Base-by-base conservation (phyloP, 2,113 vertebrate genomes). In the Oenanthe melanoleuca region DNA sequence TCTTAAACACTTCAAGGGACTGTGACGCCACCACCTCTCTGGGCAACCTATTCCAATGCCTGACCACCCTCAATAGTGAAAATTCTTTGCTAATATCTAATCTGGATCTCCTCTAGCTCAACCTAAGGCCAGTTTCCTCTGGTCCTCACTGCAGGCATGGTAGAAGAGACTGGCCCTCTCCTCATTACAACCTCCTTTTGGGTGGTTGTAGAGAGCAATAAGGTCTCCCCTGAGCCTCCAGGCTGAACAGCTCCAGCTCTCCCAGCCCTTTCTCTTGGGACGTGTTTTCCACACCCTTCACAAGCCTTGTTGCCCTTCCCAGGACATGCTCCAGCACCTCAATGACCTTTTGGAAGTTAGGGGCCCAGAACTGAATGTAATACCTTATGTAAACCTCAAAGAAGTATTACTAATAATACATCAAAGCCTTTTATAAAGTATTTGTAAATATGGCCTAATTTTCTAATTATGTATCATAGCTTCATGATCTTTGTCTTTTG, bases 141-240 rank as follows among this genome's bases (percentile, higher is more conserved):
- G 20, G 5, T 73, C 8, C 60, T 80, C 23, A 28, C 52, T 38
- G 28, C 10, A 73, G 67, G 10, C 23, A 37, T 8, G 11, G 37
- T 26, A 33, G 34, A 37, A 72, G 73, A 72, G 34, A 15, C 12
- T 9, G 9, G 4, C 5, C 4, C 23, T 21, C 29, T 50, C 61
- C 49, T 49, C 49, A 17, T 3, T 16, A 19, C 12, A 42, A 0
- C 3, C 5, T 59, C 20, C 20, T 72, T 72, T 56, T 1, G 1
- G 14, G 18, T 22, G 44, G 2, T 13, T 65, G 18, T 18, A 16
- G 20, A 24, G 15, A 29, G 20, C 12, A 29, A 3, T 56, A 29
- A n/a, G 8, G 24, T 29, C 5, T 14, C 8, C 12, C 22, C 10
- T 6, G 14, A 47, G 3, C 50, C 9, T 73, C 40, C n/a, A 20